These are phyloP conservation scores for Agrochola litura DNA, from an alignment of 2,888 invertebrate species.

Conservation along the genomic window DNA sequence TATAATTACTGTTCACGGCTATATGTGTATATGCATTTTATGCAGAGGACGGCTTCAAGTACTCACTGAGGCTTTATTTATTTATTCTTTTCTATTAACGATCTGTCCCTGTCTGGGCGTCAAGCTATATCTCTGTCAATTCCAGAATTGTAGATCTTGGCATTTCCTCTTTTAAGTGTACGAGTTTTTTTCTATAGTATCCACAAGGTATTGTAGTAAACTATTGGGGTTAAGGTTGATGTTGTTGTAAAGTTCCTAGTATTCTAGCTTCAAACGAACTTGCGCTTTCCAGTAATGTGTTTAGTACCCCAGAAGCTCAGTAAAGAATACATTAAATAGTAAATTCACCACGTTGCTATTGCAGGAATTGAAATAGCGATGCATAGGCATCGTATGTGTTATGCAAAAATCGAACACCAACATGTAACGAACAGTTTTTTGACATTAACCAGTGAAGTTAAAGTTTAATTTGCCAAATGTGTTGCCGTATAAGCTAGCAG, in stretches of 20 bases:
- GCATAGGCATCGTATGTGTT: neutral
- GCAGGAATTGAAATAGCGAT: neutral
- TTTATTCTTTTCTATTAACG: neutral
- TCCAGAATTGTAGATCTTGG: neutral
- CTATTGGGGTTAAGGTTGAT: neutral
- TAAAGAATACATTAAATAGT: neutral
- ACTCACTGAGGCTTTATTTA: neutral
- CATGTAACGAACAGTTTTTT: neutral
- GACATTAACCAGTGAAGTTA: conserved; percentile 1
- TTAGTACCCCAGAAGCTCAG: neutral
- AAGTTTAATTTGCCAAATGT: neutral
- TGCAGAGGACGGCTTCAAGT: neutral
- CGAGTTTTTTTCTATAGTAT: neutral
- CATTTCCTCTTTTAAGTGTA: too few relatives aligned
- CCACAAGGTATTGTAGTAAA: neutral
- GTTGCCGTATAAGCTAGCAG: neutral
- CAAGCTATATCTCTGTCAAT: neutral
- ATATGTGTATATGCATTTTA: neutral
- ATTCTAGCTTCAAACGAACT: neutral
- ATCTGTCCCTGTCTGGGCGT: neutral
- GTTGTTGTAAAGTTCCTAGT: neutral
- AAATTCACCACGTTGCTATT: neutral
- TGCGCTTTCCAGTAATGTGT: neutral
- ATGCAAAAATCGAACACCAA: neutral
- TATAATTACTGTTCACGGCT: neutral